Evolutionary conservation across 30 jellyfish, hydroid and myxozoan species (phyloP), one percentile per base, ranked within the genome.

Genomic region (Hydractinia symbiolongicarpus): DNA sequence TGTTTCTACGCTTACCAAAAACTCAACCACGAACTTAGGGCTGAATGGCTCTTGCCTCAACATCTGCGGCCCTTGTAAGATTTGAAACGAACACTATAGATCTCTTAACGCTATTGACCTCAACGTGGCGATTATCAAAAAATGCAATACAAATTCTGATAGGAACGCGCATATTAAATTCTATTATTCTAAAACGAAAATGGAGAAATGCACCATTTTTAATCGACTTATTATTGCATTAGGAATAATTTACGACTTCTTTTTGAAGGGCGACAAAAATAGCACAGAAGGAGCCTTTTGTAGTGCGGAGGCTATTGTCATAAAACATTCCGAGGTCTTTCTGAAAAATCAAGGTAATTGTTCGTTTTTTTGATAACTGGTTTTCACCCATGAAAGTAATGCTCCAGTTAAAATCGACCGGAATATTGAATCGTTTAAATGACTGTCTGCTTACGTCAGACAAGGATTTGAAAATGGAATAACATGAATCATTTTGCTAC

Each of bases 321-420:
- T 58, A 3, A 58, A 58, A 3, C 69, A 0, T 58, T 58, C 69
- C 69, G 69, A 58, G 15, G 69, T 9, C 15, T 0, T 58, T 58
- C 69, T 2, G 17, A 58, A 58, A 58, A 58, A 58, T 58, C 17
- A 58, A 58, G 69, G 69, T 58, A 0, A 58, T 58, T 3, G 69
- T 3, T 58, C 3, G 69, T 58, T 58, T 58, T 70, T 68, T 69
- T 49, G 89, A 81, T 55, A 81, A 81, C 88, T 70, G 89, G 88
- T 81, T 68, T 54, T 81, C 88, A 50, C 71, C 79, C 77, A 15
- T 72, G 13, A 50, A 79, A 0, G 16, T 79, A 8, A 8, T 81
- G 53, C 54, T 67, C 30, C 70, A 81, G 68, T 70, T 40, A 53
- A 81, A 81, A 70, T 17, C n/a, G 11, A 4, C n/a, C 1, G 88